phyloP scores from a whole-genome alignment of 2,888 invertebrate species.

The Sicus ferrugineus region DNA sequence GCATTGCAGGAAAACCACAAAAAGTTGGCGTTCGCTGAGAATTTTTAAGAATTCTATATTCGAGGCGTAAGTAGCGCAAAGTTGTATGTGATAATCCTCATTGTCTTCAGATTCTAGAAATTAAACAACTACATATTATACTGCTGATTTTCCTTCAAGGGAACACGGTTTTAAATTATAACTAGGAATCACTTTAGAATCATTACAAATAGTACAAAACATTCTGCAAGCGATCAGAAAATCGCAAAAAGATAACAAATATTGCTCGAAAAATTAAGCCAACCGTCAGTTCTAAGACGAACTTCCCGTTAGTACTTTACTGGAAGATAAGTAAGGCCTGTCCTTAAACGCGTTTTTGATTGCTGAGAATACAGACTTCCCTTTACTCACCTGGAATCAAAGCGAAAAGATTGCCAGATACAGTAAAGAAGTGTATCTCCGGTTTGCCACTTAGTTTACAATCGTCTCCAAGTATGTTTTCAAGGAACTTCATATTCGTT shows the following conservation, averaged over 20 bases:
- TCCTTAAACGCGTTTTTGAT: slow-evolving; percentile 3
- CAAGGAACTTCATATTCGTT: slow-evolving; percentile 50
- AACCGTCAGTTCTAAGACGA: too few species aligned
- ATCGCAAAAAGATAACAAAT: too few species aligned
- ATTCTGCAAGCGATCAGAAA: too few species aligned
- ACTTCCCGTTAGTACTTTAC: too few species aligned
- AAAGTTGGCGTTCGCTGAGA: slow-evolving; percentile 47
- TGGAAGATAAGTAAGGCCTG: too few species aligned
- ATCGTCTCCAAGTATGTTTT: slow-evolving; percentile 44
- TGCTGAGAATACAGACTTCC: not conserved
- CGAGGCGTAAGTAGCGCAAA: slow-evolving; percentile 50
- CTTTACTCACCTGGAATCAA: slow-evolving; percentile 42
- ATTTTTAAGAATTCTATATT: slow-evolving; percentile 50
- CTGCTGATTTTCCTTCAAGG: too few species aligned
- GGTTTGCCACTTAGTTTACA: slow-evolving; percentile 35
- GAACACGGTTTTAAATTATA: too few species aligned
- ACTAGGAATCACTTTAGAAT: too few species aligned
- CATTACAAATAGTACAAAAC: too few species aligned
- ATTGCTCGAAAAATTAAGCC: too few species aligned
- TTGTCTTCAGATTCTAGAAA: slow-evolving; percentile 8
- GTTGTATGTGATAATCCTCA: slow-evolving; percentile 38
- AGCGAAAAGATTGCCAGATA: slow-evolving; percentile 55
- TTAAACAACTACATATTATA: not conserved
- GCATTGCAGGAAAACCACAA: slow-evolving; percentile 53
- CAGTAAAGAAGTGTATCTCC: slow-evolving; percentile 56